Percentiles rank a stretch among this genome's conserved stretches.
Evolutionary conservation across 2,888 invertebrate species (phyloP).

Genomic region (Toxonevra muliebris): DNA sequence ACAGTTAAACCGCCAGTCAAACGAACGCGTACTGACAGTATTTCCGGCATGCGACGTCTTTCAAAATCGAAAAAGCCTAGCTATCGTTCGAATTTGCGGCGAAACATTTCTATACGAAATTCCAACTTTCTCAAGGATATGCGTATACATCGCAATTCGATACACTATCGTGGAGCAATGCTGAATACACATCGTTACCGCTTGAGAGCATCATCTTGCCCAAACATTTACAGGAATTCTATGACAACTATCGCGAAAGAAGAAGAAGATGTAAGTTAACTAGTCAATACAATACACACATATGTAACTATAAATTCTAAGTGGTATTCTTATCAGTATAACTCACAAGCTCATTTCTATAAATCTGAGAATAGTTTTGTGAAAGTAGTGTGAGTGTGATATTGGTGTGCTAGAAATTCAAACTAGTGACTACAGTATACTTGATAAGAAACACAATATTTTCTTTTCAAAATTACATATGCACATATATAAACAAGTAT

Average conservation of each 20-base stretch:
- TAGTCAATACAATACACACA: constrained; percentile 13
- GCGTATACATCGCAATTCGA: constrained; percentile 78
- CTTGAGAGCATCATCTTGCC: constrained; percentile 87
- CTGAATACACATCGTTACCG: constrained; percentile 83
- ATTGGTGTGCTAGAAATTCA: too few species aligned
- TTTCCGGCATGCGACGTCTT: constrained; percentile 54
- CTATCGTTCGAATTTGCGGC: constrained; percentile 58
- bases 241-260: constrained; percentile 85
- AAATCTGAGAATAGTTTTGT: too few species aligned
- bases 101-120: constrained; percentile 60
- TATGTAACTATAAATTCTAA: constrained; percentile 8
- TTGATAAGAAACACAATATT: background rate
- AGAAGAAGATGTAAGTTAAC: constrained; percentile 74
- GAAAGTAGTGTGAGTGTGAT: too few species aligned
- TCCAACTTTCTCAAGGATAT: constrained; percentile 77
- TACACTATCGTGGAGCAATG: constrained; percentile 87
- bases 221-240: constrained; percentile 89
- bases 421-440: too few species aligned
- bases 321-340: constrained; percentile 21
- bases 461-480: background rate
- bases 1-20: constrained; percentile 38
- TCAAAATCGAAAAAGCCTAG: constrained; percentile 57
- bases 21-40: constrained; percentile 51
- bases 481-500: too few species aligned
- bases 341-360: constrained; percentile 5